These are phyloP conservation scores for Acestrorhynchus altus DNA, from an alignment of 2,797 vertebrate species.

Conservation along the genomic window DNA sequence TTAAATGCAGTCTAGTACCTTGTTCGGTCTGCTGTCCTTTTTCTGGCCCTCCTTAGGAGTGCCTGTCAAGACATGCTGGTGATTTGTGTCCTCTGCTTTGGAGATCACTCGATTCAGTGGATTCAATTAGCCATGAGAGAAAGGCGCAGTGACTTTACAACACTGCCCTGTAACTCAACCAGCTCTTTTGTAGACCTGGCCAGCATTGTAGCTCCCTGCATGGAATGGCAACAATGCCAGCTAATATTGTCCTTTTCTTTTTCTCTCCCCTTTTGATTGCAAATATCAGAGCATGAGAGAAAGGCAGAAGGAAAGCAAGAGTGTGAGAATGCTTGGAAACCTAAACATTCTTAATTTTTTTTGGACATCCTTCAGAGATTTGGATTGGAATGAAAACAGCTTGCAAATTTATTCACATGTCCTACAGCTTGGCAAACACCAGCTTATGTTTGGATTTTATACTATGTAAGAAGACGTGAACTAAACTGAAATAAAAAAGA, in stretches of 20 bases:
- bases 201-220: slow-evolving; percentile 48
- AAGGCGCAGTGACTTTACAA: slow-evolving; percentile 65
- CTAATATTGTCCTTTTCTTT: slow-evolving; percentile 51
- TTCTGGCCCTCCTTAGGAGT: slow-evolving; percentile 30
- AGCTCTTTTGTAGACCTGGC: slow-evolving; percentile 50
- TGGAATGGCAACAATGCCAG: slow-evolving; percentile 40
- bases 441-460: slow-evolving; percentile 40
- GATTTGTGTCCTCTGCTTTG: slow-evolving; percentile 68
- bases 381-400: slow-evolving; percentile 44
- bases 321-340: slow-evolving; percentile 44
- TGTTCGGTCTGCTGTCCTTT: slow-evolving; percentile 20
- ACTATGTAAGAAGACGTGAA: background rate
- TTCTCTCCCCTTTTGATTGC: slow-evolving; percentile 27
- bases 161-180: slow-evolving; percentile 59
- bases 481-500: background rate
- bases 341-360: slow-evolving; percentile 49
- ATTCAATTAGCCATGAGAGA: slow-evolving; percentile 74
- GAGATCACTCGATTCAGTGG: slow-evolving; percentile 67
- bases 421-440: slow-evolving; percentile 36
- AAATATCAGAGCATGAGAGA: slow-evolving; percentile 51
- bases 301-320: slow-evolving; percentile 39
- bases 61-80: slow-evolving; percentile 60
- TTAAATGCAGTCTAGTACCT: slow-evolving; percentile 44
- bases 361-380: slow-evolving; percentile 55
- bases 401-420: slow-evolving; percentile 33